Conservation (phyloP, 2,888 invertebrate genomes). For the Eupithecia vulgata region DNA sequence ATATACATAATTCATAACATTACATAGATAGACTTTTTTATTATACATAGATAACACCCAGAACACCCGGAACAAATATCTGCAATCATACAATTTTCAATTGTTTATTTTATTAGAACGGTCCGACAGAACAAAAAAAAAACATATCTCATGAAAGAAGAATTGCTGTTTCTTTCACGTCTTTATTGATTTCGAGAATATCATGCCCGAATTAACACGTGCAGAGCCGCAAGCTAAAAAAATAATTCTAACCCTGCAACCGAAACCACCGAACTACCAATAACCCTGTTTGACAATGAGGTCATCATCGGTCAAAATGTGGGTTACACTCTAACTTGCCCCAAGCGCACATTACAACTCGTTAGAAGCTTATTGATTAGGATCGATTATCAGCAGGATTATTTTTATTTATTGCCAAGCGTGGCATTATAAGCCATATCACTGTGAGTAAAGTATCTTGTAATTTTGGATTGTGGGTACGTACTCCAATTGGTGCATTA, state of each 20-base stretch:
- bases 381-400: constrained; percentile 13
- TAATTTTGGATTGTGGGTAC: constrained; percentile 30
- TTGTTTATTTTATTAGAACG: too few relatives aligned
- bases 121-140: too few relatives aligned
- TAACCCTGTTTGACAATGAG: neutral
- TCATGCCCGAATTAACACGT: neutral
- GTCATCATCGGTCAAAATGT: neutral
- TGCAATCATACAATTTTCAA: too few relatives aligned
- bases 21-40: too few relatives aligned
- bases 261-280: too few relatives aligned
- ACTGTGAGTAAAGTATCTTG: constrained; percentile 29
- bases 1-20: too few relatives aligned
- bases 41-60: too few relatives aligned
- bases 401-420: constrained; percentile 9
- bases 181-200: neutral
- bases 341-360: constrained; percentile 9
- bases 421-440: constrained; percentile 23
- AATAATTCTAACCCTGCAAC: too few relatives aligned
- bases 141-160: too few relatives aligned
- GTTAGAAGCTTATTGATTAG: constrained; percentile 22
- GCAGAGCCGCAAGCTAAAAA: neutral
- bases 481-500: constrained; percentile 39
- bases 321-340: constrained; percentile 5
- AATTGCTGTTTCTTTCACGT: too few relatives aligned
- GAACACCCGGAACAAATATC: too few relatives aligned